Percentiles rank a stretch among this genome's conserved stretches.
Evolutionary conservation across 2,113 vertebrate species (phyloP).

Genomic region (Pachycephala philippinensis): DNA sequence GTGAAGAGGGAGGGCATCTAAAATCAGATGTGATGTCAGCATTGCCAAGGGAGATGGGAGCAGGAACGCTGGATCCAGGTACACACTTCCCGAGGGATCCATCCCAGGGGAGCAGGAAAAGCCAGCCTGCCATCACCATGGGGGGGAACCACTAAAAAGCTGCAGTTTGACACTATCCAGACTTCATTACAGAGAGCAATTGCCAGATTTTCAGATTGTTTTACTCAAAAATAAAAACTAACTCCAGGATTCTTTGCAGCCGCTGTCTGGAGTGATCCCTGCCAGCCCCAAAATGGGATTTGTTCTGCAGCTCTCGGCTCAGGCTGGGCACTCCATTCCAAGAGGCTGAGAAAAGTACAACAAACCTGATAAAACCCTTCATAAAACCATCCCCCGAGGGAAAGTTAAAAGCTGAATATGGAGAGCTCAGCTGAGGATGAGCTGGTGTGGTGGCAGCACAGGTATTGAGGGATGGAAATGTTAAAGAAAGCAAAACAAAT

Average conservation of each 20-base stretch:
- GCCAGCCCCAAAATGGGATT: not conserved
- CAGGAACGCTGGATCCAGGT: not conserved
- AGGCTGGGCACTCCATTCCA: not conserved
- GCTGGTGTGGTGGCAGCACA: not conserved
- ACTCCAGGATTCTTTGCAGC: not conserved
- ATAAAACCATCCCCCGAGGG: not conserved
- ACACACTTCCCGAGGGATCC: not conserved
- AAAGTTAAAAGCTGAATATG: not conserved
- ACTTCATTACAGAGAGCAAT: not conserved
- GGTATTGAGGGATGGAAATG: not conserved
- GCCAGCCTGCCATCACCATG: not conserved
- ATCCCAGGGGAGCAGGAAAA: not conserved
- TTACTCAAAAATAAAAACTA: not conserved
- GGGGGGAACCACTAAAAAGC: not conserved
- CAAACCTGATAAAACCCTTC: not conserved
- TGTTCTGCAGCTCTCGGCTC: not conserved
- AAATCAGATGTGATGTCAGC: not conserved
- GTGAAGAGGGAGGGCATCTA: not conserved
- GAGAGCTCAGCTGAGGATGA: not conserved
- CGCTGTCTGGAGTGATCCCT: not conserved
- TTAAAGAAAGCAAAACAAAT: not conserved
- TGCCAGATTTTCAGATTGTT: not conserved
- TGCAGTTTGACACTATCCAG: not conserved
- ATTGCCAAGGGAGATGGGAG: not conserved
- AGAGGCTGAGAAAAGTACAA: not conserved